Evolutionary conservation across 1,140 invertebrate species (phyloP).

Genomic region (Aethina tumida): DNA sequence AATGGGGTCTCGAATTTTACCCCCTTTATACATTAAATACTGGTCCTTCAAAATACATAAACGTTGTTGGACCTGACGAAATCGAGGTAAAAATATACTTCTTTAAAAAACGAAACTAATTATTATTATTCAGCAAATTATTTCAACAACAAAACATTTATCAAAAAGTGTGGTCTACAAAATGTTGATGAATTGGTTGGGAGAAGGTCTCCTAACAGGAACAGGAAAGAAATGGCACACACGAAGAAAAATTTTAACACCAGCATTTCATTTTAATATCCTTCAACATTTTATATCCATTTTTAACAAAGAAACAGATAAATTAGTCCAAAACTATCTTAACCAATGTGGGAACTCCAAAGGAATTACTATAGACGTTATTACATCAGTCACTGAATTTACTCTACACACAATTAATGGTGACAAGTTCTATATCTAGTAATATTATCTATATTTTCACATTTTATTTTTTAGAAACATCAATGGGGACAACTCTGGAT

Average conservation of each 20-base stretch:
- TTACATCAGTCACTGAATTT: conserved; percentile 8
- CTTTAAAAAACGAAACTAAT: no score
- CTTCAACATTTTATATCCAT: conserved; percentile 65
- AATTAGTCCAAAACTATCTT: conserved; percentile 38
- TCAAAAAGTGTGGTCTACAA: neutral
- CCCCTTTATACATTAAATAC: no score
- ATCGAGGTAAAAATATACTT: no score
- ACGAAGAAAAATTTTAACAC: conserved; percentile 72
- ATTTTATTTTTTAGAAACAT: conserved; percentile 51
- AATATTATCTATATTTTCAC: conserved; percentile 19
- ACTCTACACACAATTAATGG: conserved; percentile 13
- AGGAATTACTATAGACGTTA: conserved; percentile 7
- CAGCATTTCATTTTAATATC: conserved; percentile 85
- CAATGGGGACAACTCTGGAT: conserved; percentile 68
- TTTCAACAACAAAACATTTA: neutral
- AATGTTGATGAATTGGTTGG: conserved; percentile 34
- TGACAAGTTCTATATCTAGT: conserved; percentile 4
- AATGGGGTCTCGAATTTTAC: no score
- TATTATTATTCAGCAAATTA: neutral
- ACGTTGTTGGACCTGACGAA: no score
- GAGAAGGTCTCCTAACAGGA: conserved; percentile 39
- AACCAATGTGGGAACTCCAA: conserved; percentile 2
- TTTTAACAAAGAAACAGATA: conserved; percentile 53
- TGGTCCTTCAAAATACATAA: no score
- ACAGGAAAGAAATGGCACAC: conserved; percentile 66